phyloP scores from a whole-genome alignment of 2,888 invertebrate genomes.

The Andrena minutula region DNA sequence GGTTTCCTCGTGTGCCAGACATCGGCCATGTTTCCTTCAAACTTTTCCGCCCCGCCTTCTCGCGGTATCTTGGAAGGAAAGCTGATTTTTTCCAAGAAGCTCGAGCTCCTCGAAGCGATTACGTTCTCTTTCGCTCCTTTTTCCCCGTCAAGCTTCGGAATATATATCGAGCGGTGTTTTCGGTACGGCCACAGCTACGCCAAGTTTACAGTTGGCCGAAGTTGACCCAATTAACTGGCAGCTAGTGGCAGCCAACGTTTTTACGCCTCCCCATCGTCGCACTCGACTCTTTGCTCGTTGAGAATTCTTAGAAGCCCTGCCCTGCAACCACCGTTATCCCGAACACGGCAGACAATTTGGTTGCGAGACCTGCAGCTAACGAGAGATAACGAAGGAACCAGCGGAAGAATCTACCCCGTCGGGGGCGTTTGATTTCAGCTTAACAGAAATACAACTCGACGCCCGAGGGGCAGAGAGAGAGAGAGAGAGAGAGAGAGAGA shows the following conservation, averaged over 20 bases:
- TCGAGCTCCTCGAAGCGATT: slow-evolving; percentile 1
- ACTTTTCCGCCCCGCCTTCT: neutral
- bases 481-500: no score
- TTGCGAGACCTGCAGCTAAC: neutral
- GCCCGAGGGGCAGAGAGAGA: slow-evolving; percentile 5
- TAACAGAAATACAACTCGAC: slow-evolving; percentile 38
- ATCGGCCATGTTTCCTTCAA: neutral
- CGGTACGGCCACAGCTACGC: neutral
- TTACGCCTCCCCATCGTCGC: neutral
- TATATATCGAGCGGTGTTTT: neutral
- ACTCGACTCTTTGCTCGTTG: neutral
- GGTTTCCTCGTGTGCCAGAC: slow-evolving; percentile 22
- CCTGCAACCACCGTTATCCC: neutral
- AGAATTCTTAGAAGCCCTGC: neutral
- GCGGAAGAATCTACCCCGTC: neutral
- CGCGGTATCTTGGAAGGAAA: neutral
- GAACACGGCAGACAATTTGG: neutral
- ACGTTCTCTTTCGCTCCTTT: slow-evolving; percentile 5
- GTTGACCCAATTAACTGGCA: slow-evolving; percentile 35
- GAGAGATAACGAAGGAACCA: neutral
- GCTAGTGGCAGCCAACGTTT: slow-evolving; percentile 8
- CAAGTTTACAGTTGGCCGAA: neutral
- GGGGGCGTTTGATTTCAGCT: slow-evolving; percentile 35
- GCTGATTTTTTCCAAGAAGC: slow-evolving; percentile 3
- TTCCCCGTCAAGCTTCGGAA: neutral